phyloP scores from a whole-genome alignment of 2,797 vertebrate species.

The Octomys mimax region DNA sequence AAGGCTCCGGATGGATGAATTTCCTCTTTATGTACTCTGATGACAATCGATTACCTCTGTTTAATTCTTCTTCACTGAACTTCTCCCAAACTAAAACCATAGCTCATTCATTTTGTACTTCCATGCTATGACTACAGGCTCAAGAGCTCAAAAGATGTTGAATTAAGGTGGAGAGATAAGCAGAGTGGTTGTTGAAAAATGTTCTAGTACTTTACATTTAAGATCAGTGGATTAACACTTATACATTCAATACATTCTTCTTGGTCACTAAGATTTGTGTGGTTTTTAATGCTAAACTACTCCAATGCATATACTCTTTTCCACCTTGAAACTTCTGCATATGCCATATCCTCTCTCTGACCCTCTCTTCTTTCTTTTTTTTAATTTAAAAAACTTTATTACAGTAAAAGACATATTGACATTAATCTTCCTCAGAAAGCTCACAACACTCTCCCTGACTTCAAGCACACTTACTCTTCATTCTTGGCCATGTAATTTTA shows the following conservation, averaged over 20 bases:
- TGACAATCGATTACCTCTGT: not conserved
- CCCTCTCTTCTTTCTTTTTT: too few species aligned
- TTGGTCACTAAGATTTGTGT: not conserved
- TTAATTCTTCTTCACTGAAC: not conserved
- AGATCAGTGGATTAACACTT: not conserved
- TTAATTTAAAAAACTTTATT: too few species aligned
- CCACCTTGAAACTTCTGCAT: not conserved
- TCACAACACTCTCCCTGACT: too few species aligned
- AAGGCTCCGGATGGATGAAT: not conserved
- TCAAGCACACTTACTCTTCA: too few species aligned
- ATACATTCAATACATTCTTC: not conserved
- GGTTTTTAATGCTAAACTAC: not conserved
- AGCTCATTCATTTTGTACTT: not conserved
- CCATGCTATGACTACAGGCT: not conserved
- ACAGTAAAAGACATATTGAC: too few species aligned
- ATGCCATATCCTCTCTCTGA: not conserved
- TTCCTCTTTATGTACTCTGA: not conserved
- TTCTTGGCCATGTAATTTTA: too few species aligned
- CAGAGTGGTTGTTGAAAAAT: not conserved
- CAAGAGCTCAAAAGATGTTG: not conserved
- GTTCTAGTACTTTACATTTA: not conserved
- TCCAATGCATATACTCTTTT: not conserved
- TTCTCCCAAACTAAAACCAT: not conserved
- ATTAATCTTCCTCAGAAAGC: too few species aligned
- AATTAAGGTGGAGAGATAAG: not conserved